phyloP scores from a whole-genome alignment of 2,888 invertebrate genomes.

The Dermolepida albohirtum region DNA sequence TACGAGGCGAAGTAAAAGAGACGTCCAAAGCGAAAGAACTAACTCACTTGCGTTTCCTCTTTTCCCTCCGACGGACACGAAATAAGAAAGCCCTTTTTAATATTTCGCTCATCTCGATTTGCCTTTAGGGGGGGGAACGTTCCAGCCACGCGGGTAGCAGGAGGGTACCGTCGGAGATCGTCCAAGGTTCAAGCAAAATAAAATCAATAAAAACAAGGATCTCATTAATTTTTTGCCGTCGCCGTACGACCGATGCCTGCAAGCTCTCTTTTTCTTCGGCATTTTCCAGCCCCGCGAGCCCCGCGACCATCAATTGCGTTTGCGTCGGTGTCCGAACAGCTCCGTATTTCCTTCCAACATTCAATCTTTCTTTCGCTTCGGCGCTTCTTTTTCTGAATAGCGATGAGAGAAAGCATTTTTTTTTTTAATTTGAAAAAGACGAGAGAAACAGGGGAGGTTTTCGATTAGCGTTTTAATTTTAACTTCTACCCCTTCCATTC shows the following conservation, averaged over 20 bases:
- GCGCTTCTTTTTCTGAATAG: neutral
- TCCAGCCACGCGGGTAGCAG: neutral
- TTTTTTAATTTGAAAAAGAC: neutral
- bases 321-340: neutral
- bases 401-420: too few relatives aligned
- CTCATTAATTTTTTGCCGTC: conserved; percentile 50
- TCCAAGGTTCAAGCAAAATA: conserved; percentile 18
- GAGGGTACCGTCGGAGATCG: conserved; percentile 1
- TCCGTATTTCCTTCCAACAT: conserved; percentile 25
- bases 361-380: conserved; percentile 44
- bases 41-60: too few relatives aligned
- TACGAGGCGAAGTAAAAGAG: too few relatives aligned
- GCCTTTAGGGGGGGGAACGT: neutral
- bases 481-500: conserved; percentile 47
- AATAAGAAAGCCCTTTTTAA: conserved; percentile 45
- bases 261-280: conserved; percentile 32
- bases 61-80: neutral
- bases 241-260: conserved; percentile 40
- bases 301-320: neutral
- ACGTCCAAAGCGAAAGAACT: too few relatives aligned
- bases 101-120: conserved; percentile 35
- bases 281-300: neutral
- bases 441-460: conserved; percentile 45
- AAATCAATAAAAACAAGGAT: conserved; percentile 50
- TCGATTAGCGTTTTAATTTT: conserved; percentile 58